A percentile compares a stretch with the other conserved stretches of the same genome.
These are phyloP conservation scores for Platerodrilus igneus DNA, from an alignment of 2,888 invertebrate genomes.

Conservation along the genomic window DNA sequence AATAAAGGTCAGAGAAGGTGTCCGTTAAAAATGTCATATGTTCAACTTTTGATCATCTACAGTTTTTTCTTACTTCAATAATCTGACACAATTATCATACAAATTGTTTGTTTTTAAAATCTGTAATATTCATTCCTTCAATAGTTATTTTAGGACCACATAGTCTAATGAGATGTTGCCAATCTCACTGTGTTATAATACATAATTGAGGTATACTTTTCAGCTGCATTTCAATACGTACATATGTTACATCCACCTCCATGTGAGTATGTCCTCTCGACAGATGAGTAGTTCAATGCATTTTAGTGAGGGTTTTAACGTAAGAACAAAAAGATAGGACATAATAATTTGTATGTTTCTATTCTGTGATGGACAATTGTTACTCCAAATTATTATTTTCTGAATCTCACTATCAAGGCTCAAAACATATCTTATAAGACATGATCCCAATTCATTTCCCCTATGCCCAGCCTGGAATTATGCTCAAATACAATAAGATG, in stretches of 20 bases:
- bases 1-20: too few species aligned
- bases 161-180: conserved; percentile 12
- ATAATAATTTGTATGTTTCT: conserved; percentile 19
- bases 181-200: conserved; percentile 15
- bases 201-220: conserved; percentile 13
- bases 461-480: conserved; percentile 25
- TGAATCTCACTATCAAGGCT: conserved; percentile 9
- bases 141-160: conserved; percentile 1
- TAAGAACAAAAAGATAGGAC: conserved; percentile 20
- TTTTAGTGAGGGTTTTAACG: conserved; percentile 8
- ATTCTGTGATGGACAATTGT: conserved; percentile 27
- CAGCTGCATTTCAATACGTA: conserved; percentile 14
- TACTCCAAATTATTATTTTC: conserved; percentile 23
- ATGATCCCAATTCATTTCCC: conserved; percentile 27
- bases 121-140: conserved; percentile 8
- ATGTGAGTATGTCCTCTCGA: conserved; percentile 11
- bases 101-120: conserved; percentile 16
- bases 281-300: conserved; percentile 11
- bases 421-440: conserved; percentile 23
- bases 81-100: too few species aligned
- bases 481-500: conserved; percentile 23
- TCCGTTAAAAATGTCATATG: too few species aligned
- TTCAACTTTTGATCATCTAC: too few species aligned
- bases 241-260: conserved; percentile 12
- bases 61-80: too few species aligned